Base-by-base conservation (phyloP, 2,113 vertebrate genomes). In the Choloepus hoffmanni region DNA sequence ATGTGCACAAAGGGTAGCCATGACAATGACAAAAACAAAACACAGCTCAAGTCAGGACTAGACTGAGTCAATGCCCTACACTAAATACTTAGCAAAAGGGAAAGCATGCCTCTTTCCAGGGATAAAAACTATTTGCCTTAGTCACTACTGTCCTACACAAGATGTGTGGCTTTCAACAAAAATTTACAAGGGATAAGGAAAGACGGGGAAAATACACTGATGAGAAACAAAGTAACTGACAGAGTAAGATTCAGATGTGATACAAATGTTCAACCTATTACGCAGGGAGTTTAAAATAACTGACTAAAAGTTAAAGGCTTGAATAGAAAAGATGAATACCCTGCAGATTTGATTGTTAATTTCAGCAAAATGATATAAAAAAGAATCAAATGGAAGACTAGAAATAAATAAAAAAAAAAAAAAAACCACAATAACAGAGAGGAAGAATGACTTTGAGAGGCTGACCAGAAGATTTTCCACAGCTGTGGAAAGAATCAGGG, bases 361-460 rank as follows among this genome's bases (percentile, higher is more conserved):
- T 90, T 92, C 45, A 94, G 55, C 60, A 83, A 33, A 92, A 36
- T 91, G 68, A 79, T 73, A 2, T 28, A 68, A 53, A 48, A 81
- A 79, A 90, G 68, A 36, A 48, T 65, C 55, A 82, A 82, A 86
- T 23, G 28, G 40, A 83, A 95, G 92, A 3, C 45, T 53, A 88
- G 55, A 87, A 82, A 92, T 53, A 16, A 72, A 73, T 40, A 83
- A 50, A 62, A 21, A 15, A 24, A 21, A 24, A 21, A 62, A 21
- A 45, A 45, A 63, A 8, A 5, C 28, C 0, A 83, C 67, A 82
- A 26, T 50, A 45, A 67, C 2, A n/a, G 10, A 73, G 12, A 55
- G 40, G 11, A 60, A 84, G 48, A 87, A 43, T 58, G 58, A 48
- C 76, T 90, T 53, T 24, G 45, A 74, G 30, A 30, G 78, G 67